Base-by-base conservation (phyloP, 2,888 invertebrate genomes). In the Ecliptopera silaceata region DNA sequence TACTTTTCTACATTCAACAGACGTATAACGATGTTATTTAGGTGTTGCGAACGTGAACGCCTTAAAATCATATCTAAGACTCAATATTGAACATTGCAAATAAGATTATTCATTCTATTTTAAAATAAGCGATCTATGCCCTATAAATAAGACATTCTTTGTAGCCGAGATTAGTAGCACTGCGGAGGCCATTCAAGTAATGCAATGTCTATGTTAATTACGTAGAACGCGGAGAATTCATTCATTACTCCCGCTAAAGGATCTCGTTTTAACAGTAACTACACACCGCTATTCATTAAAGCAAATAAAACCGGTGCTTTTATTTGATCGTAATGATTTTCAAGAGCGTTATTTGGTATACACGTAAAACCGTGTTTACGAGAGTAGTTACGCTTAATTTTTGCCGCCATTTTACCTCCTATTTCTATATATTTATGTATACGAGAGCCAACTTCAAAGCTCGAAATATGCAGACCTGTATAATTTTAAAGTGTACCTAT, bases 181-280 rank as follows among this genome's bases (percentile, higher is more conserved):
- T 56, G 59, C 58, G 51, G 63, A 65, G 67, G 56, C 67, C 60
- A 66, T 70, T 68, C 66, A 63, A 65, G 57, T 71, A 70, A 74
- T 68, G 72, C 66, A 67, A 69, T 64, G 62, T 59, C 59, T 69
- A 74, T 72, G 74, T 69, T 72, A 73, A 73, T 72, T 72, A 68
- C 66, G 66, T 66, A 59, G 61, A 64, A 36, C 15, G 63, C 43
- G 53, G 63, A 63, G 67, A 56, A 71, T 71, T 66, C 62, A 66
- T 69, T 70, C 69, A 74, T 74, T 70, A 69, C 66, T 70, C 62
- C 57, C 50, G 61, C 68, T 64, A 61, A 59, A 56, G 43, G 42
- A 48, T 55, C 45, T 51, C 44, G 44, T 38, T 66, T 46, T 63
- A 61, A 69, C 65, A 47, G 56, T 63, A 42, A 60, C 56, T 56